A percentile compares a stretch with the other conserved stretches of the same genome.
phyloP scores from a whole-genome alignment of 2,888 invertebrate genomes.

The Microplitis manilae region DNA sequence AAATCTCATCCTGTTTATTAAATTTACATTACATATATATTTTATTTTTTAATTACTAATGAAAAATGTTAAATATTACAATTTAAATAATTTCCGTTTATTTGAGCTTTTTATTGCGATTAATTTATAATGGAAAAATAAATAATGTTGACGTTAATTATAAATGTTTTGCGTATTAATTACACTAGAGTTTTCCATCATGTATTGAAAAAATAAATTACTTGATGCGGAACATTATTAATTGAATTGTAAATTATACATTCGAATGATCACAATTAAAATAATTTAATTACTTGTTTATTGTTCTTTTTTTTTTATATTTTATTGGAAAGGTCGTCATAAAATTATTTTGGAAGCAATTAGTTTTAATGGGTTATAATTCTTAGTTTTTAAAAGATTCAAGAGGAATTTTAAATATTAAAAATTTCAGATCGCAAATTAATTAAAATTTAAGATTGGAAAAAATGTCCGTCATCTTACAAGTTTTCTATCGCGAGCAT shows the following conservation, averaged over 20 bases:
- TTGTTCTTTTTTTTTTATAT: neutral
- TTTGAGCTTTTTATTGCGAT: neutral
- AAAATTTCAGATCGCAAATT: no score
- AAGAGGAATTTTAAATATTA: no score
- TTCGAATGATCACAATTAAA: neutral
- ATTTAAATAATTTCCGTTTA: neutral
- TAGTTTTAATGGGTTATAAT: no score
- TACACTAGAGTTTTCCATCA: neutral
- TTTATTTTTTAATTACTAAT: neutral
- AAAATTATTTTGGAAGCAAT: neutral
- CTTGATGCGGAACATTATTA: neutral
- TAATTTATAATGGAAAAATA: neutral
- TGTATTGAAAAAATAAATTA: slow-evolving; percentile 1
- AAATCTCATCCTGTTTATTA: neutral
- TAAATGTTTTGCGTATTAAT: neutral
- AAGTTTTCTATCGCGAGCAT: no score
- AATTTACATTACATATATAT: neutral
- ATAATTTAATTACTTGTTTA: neutral
- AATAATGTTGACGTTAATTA: neutral
- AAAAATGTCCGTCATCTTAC: no score
- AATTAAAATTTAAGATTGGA: no score
- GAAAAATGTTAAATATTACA: neutral
- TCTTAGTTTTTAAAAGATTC: no score
- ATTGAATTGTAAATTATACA: slow-evolving; percentile 7
- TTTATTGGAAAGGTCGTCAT: neutral